Base-by-base conservation (phyloP, 1,140 invertebrate genomes). In the Thaumatotibia leucotreta region DNA sequence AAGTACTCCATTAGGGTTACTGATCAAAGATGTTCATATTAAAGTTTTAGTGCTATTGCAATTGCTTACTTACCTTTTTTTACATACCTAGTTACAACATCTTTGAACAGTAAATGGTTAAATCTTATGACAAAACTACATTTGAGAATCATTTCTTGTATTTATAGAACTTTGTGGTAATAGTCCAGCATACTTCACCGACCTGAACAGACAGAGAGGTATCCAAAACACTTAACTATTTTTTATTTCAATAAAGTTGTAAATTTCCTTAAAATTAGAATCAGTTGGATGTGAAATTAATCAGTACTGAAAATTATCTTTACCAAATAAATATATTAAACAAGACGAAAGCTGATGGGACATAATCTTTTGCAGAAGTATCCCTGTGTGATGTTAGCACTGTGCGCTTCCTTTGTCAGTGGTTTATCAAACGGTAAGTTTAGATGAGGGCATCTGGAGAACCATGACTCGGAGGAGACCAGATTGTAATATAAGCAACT, bases 101-200 rank as follows among this genome's bases (percentile, higher is more conserved):
- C 75, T 86, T 85, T 89, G 77, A 80, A 78, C 75, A 85, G 77
- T 82, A 70, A 63, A 70, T 74, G 52, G 58, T 75, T 39, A 79
- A 81, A 63, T 69, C 79, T 65, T 75, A 65, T 75, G 81, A 82
- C 77, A 77, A 84, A 89, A 83, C 80, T 91, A 87, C 84, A 91
- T 87, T 83, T 85, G 84, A 83, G 85, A 82, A 89, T 88, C 86
- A 82, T 91, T 91, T 90, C 89, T 90, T 92, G 84, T 92, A 91
- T 92, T 92, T 92, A 92, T 92, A 92, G 92, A 92, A 91, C 90
- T 92, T 92, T 92, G 91, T 92, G 91, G 89, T 92, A 91, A 91
- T 91, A 88, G 89, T 91, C 91, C 89, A 91, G 91, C 88, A 89
- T 91, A 90, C 90, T 91, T 86, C 91, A 89, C 88, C 91, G 78